Evolutionary conservation across 2,888 invertebrate species (phyloP).

Genomic region (Parnassius glacialis): DNA sequence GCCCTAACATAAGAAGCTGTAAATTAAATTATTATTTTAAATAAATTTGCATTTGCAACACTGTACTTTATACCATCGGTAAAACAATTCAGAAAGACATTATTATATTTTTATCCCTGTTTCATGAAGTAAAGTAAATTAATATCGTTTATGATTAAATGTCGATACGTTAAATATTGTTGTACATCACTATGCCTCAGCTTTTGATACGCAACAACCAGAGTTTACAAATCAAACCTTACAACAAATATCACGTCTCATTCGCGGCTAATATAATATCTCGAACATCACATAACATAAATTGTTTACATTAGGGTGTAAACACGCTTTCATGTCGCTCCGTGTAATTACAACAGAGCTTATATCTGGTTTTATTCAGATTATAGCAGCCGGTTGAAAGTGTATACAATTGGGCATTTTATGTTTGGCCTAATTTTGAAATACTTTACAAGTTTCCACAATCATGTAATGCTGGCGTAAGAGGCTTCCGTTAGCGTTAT

Average conservation of each 20-base stretch:
- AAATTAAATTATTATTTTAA: too few relatives aligned
- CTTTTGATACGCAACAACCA: constrained; percentile 7
- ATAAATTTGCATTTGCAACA: too few relatives aligned
- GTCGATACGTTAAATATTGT: not conserved
- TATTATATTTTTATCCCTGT: too few relatives aligned
- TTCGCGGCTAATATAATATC: constrained; percentile 3
- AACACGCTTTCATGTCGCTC: constrained; percentile 11
- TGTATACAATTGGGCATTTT: not conserved
- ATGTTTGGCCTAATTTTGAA: constrained; percentile 1
- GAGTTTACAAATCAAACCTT: not conserved
- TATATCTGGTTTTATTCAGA: constrained; percentile 1
- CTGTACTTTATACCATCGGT: too few relatives aligned
- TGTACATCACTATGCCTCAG: not conserved
- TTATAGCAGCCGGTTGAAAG: not conserved
- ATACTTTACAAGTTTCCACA: not conserved
- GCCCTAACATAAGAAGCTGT: too few relatives aligned
- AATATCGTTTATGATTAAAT: not conserved
- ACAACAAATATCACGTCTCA: constrained; percentile 7
- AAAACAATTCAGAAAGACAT: too few relatives aligned
- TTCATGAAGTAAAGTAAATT: too few relatives aligned
- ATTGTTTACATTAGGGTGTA: constrained; percentile 8
- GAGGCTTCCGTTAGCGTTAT: too few relatives aligned
- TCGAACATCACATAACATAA: constrained; percentile 10
- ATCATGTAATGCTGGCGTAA: not conserved
- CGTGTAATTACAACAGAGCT: constrained; percentile 2